Base-by-base conservation (phyloP, 2,888 invertebrate genomes). In the Prosopocoilus inquinatus region DNA sequence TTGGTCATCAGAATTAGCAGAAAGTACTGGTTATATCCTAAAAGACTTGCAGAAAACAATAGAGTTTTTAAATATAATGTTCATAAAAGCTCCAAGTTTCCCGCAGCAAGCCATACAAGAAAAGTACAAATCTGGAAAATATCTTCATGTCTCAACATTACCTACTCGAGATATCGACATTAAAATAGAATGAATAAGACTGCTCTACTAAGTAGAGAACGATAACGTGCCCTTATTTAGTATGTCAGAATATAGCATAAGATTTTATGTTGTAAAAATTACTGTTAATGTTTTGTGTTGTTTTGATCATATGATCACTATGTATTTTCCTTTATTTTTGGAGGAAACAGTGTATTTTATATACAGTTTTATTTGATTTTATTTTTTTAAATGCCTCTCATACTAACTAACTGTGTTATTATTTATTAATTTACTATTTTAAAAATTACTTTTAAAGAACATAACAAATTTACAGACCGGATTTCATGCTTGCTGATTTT, bases 81-180 rank as follows among this genome's bases (percentile, higher is more conserved):
- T 91, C 73, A 74, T 79, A 47, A 84, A 84, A 69, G 89, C 91
- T 2, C 74, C 82, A 5, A 79, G 77, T 38, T 81, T 87, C 64
- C 83, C 85, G 36, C 93, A 94, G 72, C 90, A 90, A 74, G 93
- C 95, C 46, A 89, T 95, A 62, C 85, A 87, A 63, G 94, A 95
- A 71, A 96, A 96, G 79, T 96, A 94, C 80, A 91, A 87, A 76
- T 80, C 78, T 64, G 84, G 81, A 74, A 90, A 89, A 85, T 89
- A 68, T 58, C 63, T 74, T 55, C 71, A 74, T 50, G 76, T 77
- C 0, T 70, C 75, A 11, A 47, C 47, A 15, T 20, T 57, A 35
- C 34, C 49, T 13, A 52, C 57, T n/a, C 41, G 49, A 46, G 43
- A 49, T 35, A 48, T 46, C 8, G 48, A 51, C 9, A 57, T 57